These are phyloP conservation scores for Sinhomidia bicolor DNA, from an alignment of 2,888 invertebrate genomes.

Conservation along the genomic window DNA sequence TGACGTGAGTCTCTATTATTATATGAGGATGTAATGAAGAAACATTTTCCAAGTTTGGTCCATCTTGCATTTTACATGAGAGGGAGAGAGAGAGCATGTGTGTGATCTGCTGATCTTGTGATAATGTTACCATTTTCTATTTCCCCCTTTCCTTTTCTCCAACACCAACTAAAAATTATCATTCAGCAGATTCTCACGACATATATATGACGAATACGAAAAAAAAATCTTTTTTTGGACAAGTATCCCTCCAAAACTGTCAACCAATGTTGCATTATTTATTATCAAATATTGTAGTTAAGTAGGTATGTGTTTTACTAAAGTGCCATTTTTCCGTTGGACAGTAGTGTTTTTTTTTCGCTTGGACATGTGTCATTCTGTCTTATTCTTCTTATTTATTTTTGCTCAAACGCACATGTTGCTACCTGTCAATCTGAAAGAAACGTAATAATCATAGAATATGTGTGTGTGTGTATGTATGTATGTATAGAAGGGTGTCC, in stretches of 20 bases:
- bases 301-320: not conserved
- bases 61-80: slow-evolving; percentile 46
- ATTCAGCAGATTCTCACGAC: slow-evolving; percentile 38
- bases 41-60: slow-evolving; percentile 37
- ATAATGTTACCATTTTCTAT: slow-evolving; percentile 47
- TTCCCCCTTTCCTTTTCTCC: slow-evolving; percentile 1
- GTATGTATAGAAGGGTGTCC: too few relatives aligned
- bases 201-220: slow-evolving; percentile 24
- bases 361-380: slow-evolving; percentile 21
- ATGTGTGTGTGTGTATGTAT: too few relatives aligned
- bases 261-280: slow-evolving; percentile 3
- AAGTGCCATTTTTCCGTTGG: too few relatives aligned
- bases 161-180: slow-evolving; percentile 30
- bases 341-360: not conserved
- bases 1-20: not conserved
- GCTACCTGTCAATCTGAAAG: slow-evolving; percentile 14
- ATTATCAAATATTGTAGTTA: too few relatives aligned
- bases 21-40: slow-evolving; percentile 15
- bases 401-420: slow-evolving; percentile 22
- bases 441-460: not conserved
- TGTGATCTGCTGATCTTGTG: slow-evolving; percentile 40
- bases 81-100: slow-evolving; percentile 16
- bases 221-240: not conserved
- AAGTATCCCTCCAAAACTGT: not conserved
- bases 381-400: slow-evolving; percentile 35